Evolutionary conservation across 2,797 vertebrate species (phyloP), one percentile per base, ranked within the genome.

Genomic region (Leuciscus waleckii): DNA sequence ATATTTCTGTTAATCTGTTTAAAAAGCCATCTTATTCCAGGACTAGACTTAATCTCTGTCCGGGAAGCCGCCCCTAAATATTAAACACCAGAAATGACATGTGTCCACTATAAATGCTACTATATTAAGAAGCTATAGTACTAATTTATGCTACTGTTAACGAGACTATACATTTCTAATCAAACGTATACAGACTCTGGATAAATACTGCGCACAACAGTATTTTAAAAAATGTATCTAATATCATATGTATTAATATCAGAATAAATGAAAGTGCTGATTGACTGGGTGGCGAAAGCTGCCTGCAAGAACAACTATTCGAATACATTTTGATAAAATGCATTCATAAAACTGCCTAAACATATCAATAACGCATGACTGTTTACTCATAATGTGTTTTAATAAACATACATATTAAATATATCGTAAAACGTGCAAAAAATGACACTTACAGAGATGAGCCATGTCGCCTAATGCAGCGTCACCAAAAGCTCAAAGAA

Each of bases 391-490:
- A 46, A 77, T 1, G 2, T 10, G 11, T 2, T 74, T 81, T 21
- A 17, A 51, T 1, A 5, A 5, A 37, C 1, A 6, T 1, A 9
- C 81, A 65, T 9, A 2, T 41, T 26, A 9, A 26, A 17, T 5
- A 73, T 61, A 37, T 0, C 2, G 51, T 0, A 7, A 19, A 7
- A 16, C n/a, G 35, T 43, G 75, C 7, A 74, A 58, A 87, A 87
- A 79, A 77, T 82, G 46, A 83, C 54, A 95, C 94, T 96, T 87
- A 96, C 95, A 61, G 75, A 87, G 89, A 67, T 91, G 93, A 87
- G 95, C 93, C 95, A 96, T 96, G 92, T 95, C 93, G 90, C 93
- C 93, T 93, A 91, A 92, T 93, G 95, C 94, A 95, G 93, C 95
- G 94, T 95, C 94, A 95, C 94, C 94, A 91, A 92, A 88, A 93